Evolutionary conservation across 1,140 invertebrate genomes (phyloP).

Genomic region (Diorhabda carinulata): DNA sequence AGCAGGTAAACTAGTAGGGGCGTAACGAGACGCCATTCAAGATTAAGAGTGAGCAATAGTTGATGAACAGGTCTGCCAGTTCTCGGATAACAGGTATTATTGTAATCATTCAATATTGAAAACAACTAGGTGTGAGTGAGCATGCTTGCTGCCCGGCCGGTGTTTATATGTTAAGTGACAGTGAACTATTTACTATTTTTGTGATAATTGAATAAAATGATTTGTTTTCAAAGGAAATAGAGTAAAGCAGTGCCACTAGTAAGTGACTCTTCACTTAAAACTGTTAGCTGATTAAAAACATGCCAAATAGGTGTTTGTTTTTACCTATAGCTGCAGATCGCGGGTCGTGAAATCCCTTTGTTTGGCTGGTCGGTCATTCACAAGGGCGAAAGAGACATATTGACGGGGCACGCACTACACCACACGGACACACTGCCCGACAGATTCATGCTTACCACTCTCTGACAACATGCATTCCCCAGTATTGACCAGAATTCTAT

Average conservation of each 20-base stretch:
- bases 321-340: conserved; percentile 29
- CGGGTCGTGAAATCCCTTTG: conserved; percentile 25
- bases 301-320: conserved; percentile 24
- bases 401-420: conserved; percentile 35
- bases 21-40: conserved; percentile 40
- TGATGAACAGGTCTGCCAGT: conserved; percentile 46
- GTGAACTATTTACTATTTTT: conserved; percentile 7
- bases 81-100: conserved; percentile 46
- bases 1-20: conserved; percentile 40
- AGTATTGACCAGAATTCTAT: conserved; percentile 32
- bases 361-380: conserved; percentile 22
- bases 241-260: too few relatives aligned
- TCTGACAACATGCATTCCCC: conserved; percentile 34
- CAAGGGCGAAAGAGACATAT: conserved; percentile 20
- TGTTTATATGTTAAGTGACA: conserved; percentile 8
- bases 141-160: conserved; percentile 25
- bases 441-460: conserved; percentile 34
- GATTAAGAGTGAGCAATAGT: conserved; percentile 44
- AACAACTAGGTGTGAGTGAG: conserved; percentile 39
- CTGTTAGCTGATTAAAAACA: conserved; percentile 10
- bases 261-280: too few relatives aligned
- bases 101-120: conserved; percentile 46
- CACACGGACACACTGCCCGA: conserved; percentile 35
- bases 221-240: background rate
- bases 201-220: conserved; percentile 5